phyloP scores from a whole-genome alignment of 2,888 invertebrate genomes.

The Enchytraeus crypticus region DNA sequence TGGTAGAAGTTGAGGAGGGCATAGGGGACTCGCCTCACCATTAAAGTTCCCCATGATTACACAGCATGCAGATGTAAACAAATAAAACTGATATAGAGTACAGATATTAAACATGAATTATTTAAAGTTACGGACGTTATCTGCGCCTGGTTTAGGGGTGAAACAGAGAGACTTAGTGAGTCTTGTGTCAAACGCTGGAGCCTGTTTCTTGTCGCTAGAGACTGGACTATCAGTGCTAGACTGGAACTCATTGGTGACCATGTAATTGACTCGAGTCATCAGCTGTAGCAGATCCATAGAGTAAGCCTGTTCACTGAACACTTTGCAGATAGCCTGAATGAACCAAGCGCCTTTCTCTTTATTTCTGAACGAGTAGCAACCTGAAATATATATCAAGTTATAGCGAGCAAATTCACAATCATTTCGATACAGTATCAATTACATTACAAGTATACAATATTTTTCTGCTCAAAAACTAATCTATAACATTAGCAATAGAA shows the following conservation, averaged over 20 bases:
- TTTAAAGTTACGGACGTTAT: too few species aligned
- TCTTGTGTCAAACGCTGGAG: constrained; percentile 22
- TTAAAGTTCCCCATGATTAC: too few species aligned
- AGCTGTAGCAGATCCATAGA: constrained; percentile 73
- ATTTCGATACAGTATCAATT: too few species aligned
- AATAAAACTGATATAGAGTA: too few species aligned
- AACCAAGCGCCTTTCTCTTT: constrained; percentile 92
- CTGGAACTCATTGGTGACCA: constrained; percentile 79
- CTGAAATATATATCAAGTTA: constrained; percentile 53
- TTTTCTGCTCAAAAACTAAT: too few species aligned
- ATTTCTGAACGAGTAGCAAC: constrained; percentile 88
- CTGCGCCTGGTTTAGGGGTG: neutral
- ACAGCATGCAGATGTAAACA: too few species aligned
- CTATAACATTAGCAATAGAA: too few species aligned
- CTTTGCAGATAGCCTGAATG: constrained; percentile 78
- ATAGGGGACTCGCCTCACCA: too few species aligned
- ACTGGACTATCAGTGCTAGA: constrained; percentile 52
- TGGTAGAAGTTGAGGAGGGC: too few species aligned
- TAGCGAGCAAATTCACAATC: too few species aligned
- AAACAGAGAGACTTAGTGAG: constrained; percentile 25
- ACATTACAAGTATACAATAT: too few species aligned
- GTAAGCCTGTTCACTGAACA: constrained; percentile 56
- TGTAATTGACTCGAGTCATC: constrained; percentile 62
- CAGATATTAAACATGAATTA: too few species aligned
- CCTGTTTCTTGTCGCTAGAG: constrained; percentile 33